Evolutionary conservation across 37 sponge, comb jelly and placozoan species (phyloP), one percentile per base, ranked within the genome.

Genomic region (Spongia lamella): DNA sequence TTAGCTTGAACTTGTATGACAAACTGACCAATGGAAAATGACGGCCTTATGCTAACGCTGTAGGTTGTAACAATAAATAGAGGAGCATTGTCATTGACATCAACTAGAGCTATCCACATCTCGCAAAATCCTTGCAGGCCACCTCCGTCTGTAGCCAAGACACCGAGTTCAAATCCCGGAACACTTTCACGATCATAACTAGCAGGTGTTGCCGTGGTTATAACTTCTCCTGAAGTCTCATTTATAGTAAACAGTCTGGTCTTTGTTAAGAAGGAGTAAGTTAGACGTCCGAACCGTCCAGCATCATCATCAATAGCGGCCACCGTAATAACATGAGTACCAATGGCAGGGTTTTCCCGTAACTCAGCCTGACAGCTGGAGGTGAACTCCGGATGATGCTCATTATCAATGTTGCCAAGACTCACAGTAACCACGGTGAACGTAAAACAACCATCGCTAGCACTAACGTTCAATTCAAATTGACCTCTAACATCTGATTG

Each of bases 41-140:
- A 72, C 25, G 25, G 9, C 7, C 26, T 15, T 20, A 75, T 2
- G 0, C 60, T 80, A 5, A 64, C 53, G 13, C 29, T 49, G 40
- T 81, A 89, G 6, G 26, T 16, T 0, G 43, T 20, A 31, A 63
- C 21, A 20, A 30, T 50, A 68, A 89, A 77, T 6, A 24, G 1
- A 11, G 90, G 90, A 3, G 76, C 17, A 36, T 89, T 80, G 53
- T 89, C 90, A 58, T 89, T 89, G n/a, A 68, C 56, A 63, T 89
- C 85, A 0, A 81, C 7, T 14, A 89, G 71, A 31, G 80, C 73
- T 47, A 89, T 65, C 1, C 34, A 39, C 21, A 89, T 33, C 21
- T 71, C 35, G 43, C 90, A 89, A 47, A 79, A 84, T 37, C 70
- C 90, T 70, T 81, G 73, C 64, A 53, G 38, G 1, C 53, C 52